Evolutionary conservation across 2,113 vertebrate genomes (phyloP), one percentile per base, ranked within the genome.

Genomic region (Brachirus orientalis): DNA sequence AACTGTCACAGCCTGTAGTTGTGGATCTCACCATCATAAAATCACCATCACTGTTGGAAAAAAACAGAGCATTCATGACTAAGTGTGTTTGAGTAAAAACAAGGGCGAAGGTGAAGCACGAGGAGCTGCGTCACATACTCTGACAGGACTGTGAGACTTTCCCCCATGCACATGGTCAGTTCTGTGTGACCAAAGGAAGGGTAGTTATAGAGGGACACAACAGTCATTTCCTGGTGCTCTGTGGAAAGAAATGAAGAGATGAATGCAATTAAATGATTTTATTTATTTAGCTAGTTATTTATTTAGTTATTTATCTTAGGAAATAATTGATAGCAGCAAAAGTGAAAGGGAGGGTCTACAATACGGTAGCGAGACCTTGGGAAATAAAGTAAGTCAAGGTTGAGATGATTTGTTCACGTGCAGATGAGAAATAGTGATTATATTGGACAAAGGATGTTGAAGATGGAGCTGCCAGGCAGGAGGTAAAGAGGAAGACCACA

Each of bases 1-100:
- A 92, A 74, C 85, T 92, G 37, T 95, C 91, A 17, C 54, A 56
- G 40, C 92, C 92, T 0, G 95, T 95, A 47, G 60, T 79, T 14
- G 90, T 9, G 0, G 95, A 96, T 0, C 54, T 84, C 73, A 96
- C 95, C 13, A 84, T 92, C 91, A 94, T 91, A 87, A 95, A 96
- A 12, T 96, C 94, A 0, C 94, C 94, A 0, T 94, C 88, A 33
- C 96, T 96, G 82, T 28, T 61, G 46, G 54, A 38, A 8, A 73
- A 52, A 58, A 0, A 51, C 50, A 13, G n/a, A n/a, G n/a, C 10
- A 48, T 2, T 35, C 11, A 20, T 58, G 35, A 62, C 1, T 55
- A 10, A 51, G 20, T 45, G 14, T 35, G 9, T 64, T 6, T 40
- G 2, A 1, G 4, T 43, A 10, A 61, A 14, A 59, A 18, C 5